These are phyloP conservation scores for Ypsolopha scabrella DNA, from an alignment of 2,888 invertebrate genomes.

Conservation along the genomic window DNA sequence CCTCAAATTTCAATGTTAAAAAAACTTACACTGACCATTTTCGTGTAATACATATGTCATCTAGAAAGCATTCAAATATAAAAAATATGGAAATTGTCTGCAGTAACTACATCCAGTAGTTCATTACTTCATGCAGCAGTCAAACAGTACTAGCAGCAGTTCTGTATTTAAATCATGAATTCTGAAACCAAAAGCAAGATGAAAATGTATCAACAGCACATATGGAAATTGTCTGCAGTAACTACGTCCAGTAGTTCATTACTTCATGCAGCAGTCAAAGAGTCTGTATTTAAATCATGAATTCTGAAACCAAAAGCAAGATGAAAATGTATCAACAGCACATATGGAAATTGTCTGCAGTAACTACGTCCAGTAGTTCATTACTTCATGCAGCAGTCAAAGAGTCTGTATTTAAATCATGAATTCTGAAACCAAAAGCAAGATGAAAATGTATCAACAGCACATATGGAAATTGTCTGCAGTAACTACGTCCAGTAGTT, in stretches of 20 bases:
- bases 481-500: too few species aligned
- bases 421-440: conserved; percentile 27
- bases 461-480: conserved; percentile 46
- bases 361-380: too few species aligned
- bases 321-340: conserved; percentile 65
- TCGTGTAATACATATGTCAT: too few species aligned
- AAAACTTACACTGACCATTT: too few species aligned
- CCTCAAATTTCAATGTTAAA: too few species aligned
- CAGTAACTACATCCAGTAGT: conserved; percentile 35
- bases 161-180: conserved; percentile 60
- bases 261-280: conserved; percentile 54
- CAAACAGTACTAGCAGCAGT: too few species aligned
- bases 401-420: too few species aligned
- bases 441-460: too few species aligned
- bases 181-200: conserved; percentile 56
- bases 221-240: conserved; percentile 38
- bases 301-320: conserved; percentile 54
- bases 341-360: conserved; percentile 46
- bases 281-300: conserved; percentile 62
- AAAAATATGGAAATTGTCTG: conserved; percentile 44
- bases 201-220: conserved; percentile 64
- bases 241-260: conserved; percentile 47
- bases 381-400: too few species aligned
- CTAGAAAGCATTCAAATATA: too few species aligned
- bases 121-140: conserved; percentile 55